These are phyloP conservation scores for Pteronura brasiliensis DNA, from an alignment of 2,113 vertebrate species.

Conservation along the genomic window DNA sequence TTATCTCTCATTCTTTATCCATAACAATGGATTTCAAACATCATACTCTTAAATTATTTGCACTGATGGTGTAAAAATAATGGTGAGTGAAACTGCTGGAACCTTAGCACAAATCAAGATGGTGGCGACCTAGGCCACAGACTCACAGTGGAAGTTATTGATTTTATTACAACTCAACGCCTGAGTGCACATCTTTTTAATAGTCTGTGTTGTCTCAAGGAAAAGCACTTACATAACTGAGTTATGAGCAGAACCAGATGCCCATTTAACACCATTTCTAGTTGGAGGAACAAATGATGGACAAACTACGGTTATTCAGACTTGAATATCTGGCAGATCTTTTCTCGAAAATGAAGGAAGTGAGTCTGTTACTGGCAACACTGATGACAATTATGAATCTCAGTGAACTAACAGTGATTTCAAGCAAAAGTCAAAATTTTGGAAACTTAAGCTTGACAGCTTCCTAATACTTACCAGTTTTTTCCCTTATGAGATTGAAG, in stretches of 20 bases:
- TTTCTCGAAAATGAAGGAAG: constrained; percentile 7
- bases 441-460: neutral
- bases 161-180: neutral
- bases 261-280: neutral
- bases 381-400: neutral
- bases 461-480: neutral
- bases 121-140: neutral
- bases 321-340: neutral
- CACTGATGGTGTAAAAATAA: neutral
- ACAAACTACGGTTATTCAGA: neutral
- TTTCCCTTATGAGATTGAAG: neutral
- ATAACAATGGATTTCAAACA: neutral
- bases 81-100: neutral
- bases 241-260: neutral
- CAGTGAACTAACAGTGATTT: neutral
- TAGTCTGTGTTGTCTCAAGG: neutral
- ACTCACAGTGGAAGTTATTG: neutral
- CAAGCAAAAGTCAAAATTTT: constrained; percentile 19
- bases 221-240: neutral
- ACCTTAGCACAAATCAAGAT: neutral
- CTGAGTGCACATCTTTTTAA: neutral
- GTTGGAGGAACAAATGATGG: neutral
- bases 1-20: neutral
- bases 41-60: neutral
- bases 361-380: neutral